Percentiles rank a stretch among this genome's conserved stretches.
These are phyloP conservation scores for Littorina saxatilis DNA, from an alignment of 1,140 invertebrate species.

Conservation along the genomic window DNA sequence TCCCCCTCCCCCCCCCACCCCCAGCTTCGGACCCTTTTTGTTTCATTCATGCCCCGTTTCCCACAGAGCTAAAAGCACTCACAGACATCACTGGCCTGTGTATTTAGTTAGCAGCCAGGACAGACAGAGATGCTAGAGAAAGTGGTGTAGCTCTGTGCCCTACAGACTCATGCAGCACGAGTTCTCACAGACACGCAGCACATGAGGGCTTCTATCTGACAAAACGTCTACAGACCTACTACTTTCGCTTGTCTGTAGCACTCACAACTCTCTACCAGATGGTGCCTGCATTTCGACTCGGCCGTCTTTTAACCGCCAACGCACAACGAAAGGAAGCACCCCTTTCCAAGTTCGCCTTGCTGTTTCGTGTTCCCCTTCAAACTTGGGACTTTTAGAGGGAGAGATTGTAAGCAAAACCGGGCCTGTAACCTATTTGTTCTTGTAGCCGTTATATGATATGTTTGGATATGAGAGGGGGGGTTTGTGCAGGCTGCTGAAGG, in stretches of 20 bases:
- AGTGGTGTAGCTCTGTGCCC: too few species aligned
- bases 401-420: not conserved
- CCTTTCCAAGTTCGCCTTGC: not conserved
- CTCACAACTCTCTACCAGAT: too few species aligned
- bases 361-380: not conserved
- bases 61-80: conserved; percentile 17
- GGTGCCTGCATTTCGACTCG: too few species aligned
- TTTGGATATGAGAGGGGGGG: not conserved
- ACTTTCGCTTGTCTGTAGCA: too few species aligned
- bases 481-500: not conserved
- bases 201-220: too few species aligned
- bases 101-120: too few species aligned
- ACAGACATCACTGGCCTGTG: too few species aligned
- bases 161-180: too few species aligned
- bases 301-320: too few species aligned
- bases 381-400: not conserved
- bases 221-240: too few species aligned
- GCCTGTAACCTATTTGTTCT: not conserved
- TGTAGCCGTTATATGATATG: not conserved
- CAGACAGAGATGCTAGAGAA: too few species aligned
- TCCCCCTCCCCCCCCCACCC: not conserved
- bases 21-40: not conserved
- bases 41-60: not conserved
- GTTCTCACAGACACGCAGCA: too few species aligned
- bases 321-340: not conserved